Base-by-base conservation (phyloP, 2,113 vertebrate genomes). In the Ancistrus triradiatus region DNA sequence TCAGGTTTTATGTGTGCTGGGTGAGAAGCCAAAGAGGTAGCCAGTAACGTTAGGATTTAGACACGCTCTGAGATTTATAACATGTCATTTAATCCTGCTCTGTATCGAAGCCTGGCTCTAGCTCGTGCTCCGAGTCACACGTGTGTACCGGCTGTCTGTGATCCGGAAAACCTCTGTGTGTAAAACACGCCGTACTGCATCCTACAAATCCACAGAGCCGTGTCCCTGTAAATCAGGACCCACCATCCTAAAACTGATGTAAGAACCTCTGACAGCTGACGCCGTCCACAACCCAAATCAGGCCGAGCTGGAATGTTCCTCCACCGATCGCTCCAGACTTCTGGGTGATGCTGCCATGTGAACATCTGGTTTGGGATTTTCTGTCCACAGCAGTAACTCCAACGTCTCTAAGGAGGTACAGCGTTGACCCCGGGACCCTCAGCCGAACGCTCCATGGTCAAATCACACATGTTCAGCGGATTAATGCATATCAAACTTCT, bases 11-110 rank as follows among this genome's bases (percentile, higher is more conserved):
- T 76, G 67, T 27, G 78, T 82, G 81, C 79, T 77, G 80, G 87
- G 78, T 66, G 80, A 86, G 79, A 83, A 11, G 10, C 56, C 60
- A 56, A 75, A 74, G 76, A 83, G 84, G 74, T 80, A 79, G 80
- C 75, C 77, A 76, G 71, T 80, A 79, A 72, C 74, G 76, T 83
- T 71, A 71, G 68, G 75, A 63, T 61, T 66, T 4, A 37, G 76
- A 85, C 81, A 80, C 65, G 71, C 73, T n/a, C 73, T 28, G 25
- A 73, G 80, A 83, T 82, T 74, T 75, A 74, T 74, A 73, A 70
- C 64, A 72, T 68, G 81, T 85, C 80, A 84, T 56, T 66, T 46
- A 68, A 60, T 66, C 37, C 24, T 65, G 42, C 69, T 52, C 66
- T 66, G 38, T 74, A 75, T 71, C 19, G 42, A 68, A 63, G 53